Conservation (phyloP, 2,113 vertebrate species). For the Sinosuthora webbiana region DNA sequence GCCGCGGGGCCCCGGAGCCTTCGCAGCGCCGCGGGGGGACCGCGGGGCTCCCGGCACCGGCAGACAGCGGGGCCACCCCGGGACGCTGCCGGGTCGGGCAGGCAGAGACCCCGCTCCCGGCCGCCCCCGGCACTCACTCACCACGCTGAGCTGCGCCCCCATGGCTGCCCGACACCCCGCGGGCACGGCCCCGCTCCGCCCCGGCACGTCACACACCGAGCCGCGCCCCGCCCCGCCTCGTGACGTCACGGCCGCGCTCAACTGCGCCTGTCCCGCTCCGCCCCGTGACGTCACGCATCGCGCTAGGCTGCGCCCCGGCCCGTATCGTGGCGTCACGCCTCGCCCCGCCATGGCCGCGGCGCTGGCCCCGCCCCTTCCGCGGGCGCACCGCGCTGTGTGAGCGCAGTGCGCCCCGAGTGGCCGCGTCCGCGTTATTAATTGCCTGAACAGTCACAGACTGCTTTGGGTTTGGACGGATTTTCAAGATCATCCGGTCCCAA, state of each 20-base stretch:
- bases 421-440: rapidly evolving
- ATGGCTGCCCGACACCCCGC: neutral
- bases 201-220: neutral
- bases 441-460: rapidly evolving
- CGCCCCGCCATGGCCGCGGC: neutral
- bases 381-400: rapidly evolving
- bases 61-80: neutral
- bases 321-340: neutral
- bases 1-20: neutral
- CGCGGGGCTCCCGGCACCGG: too few relatives aligned
- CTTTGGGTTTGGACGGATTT: rapidly evolving
- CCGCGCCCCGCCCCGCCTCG: neutral
- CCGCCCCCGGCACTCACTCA: neutral
- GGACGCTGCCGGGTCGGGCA: neutral
- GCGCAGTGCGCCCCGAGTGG: rapidly evolving
- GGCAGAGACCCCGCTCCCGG: neutral
- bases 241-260: neutral
- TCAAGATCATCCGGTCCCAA: rapidly evolving
- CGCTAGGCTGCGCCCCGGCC: too few relatives aligned
- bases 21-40: too few relatives aligned
- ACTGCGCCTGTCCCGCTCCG: neutral
- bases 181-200: neutral
- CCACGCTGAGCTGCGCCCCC: neutral
- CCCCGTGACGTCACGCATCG: neutral
- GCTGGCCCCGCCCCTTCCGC: rapidly evolving